phyloP scores from a whole-genome alignment of 2,888 invertebrate species.

The Parnassius smintheus region DNA sequence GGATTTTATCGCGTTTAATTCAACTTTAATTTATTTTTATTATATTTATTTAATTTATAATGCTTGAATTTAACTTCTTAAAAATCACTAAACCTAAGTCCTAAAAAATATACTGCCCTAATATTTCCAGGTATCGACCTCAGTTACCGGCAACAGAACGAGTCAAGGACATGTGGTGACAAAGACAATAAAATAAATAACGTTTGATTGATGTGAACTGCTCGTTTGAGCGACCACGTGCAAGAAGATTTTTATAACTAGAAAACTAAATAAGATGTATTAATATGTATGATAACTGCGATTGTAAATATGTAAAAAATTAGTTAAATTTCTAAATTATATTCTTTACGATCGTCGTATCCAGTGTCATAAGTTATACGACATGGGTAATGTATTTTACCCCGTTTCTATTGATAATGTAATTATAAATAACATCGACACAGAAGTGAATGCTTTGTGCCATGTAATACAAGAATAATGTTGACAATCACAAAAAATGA shows the following conservation, averaged over 20 bases:
- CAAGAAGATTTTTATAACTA: background rate
- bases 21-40: no score
- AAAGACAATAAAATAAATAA: slow-evolving; percentile 29
- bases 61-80: no score
- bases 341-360: slow-evolving; percentile 38
- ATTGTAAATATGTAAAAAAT: slow-evolving; percentile 72
- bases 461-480: slow-evolving; percentile 45
- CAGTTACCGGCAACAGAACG: slow-evolving; percentile 74
- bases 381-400: slow-evolving; percentile 28
- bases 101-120: background rate
- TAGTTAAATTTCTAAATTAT: slow-evolving; percentile 40
- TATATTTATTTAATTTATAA: no score
- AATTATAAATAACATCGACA: slow-evolving; percentile 45
- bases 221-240: background rate
- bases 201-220: slow-evolving; percentile 4
- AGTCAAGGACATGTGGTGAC: slow-evolving; percentile 82
- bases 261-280: slow-evolving; percentile 28
- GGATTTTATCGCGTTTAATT: no score
- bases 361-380: slow-evolving; percentile 72
- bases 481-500: slow-evolving; percentile 25
- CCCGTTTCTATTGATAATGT: slow-evolving; percentile 31
- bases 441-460: slow-evolving; percentile 73
- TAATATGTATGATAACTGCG: slow-evolving; percentile 15
- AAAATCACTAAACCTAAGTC: no score
- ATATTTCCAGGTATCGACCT: slow-evolving; percentile 67